Evolutionary conservation across 1,140 invertebrate species (phyloP).

Genomic region (Drosophila kurseongensis): DNA sequence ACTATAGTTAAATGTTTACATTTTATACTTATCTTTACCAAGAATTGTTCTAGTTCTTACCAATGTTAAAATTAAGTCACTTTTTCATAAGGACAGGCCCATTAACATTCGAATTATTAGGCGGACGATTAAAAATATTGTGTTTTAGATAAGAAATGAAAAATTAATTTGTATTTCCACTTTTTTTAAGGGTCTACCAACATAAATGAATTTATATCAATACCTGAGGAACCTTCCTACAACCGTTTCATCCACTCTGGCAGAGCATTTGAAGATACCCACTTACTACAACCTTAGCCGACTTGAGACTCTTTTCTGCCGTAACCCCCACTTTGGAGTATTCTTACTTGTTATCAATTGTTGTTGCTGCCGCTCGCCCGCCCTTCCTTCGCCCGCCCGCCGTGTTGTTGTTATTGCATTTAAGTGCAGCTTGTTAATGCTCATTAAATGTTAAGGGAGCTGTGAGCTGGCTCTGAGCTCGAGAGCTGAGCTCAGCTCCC

Average conservation of each 20-base stretch:
- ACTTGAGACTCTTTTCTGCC: slow-evolving; percentile 2
- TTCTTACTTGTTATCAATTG: slow-evolving; percentile 79
- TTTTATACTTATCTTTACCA: too few species aligned
- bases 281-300: not conserved
- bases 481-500: slow-evolving; percentile 34
- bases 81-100: too few species aligned
- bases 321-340: slow-evolving; percentile 50
- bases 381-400: not conserved
- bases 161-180: too few species aligned
- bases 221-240: too few species aligned
- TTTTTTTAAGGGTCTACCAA: too few species aligned
- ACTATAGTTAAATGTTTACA: too few species aligned
- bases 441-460: slow-evolving; percentile 81
- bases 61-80: too few species aligned
- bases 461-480: slow-evolving; percentile 34
- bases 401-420: slow-evolving; percentile 70
- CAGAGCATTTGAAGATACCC: slow-evolving; percentile 28
- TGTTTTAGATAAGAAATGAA: too few species aligned
- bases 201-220: too few species aligned
- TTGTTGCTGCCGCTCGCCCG: slow-evolving; percentile 38
- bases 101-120: too few species aligned
- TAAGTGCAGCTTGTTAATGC: slow-evolving; percentile 83
- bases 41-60: too few species aligned
- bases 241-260: not conserved
- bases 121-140: too few species aligned